phyloP scores from a whole-genome alignment of 2,888 invertebrate genomes.

The Erebia aethiops region DNA sequence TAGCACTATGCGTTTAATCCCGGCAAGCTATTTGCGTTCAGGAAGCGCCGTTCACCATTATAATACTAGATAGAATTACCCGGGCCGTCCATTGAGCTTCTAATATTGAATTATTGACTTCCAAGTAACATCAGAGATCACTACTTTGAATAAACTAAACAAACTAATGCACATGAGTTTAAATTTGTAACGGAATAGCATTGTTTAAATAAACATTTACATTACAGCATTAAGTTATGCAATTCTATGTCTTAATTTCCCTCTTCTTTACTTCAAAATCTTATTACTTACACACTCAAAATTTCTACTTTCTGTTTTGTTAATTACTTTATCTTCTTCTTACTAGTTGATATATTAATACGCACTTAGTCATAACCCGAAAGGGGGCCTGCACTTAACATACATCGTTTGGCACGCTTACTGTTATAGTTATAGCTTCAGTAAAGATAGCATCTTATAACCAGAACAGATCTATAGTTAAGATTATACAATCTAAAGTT shows the following conservation, averaged over 20 bases:
- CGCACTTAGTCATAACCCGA: too few relatives aligned
- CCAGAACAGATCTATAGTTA: slow-evolving; percentile 25
- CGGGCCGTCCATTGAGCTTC: slow-evolving; percentile 27
- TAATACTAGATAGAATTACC: slow-evolving; percentile 38
- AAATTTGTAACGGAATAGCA: slow-evolving; percentile 1
- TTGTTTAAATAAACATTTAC: background rate
- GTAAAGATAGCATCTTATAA: slow-evolving; percentile 15
- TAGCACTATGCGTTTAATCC: slow-evolving; percentile 58
- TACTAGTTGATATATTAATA: background rate
- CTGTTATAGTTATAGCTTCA: slow-evolving; percentile 4
- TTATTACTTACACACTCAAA: background rate
- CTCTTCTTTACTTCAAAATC: background rate
- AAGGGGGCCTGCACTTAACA: background rate
- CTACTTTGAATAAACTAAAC: slow-evolving; percentile 24
- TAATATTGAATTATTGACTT: slow-evolving; percentile 34
- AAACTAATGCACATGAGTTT: slow-evolving; percentile 4
- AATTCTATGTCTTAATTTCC: too few relatives aligned
- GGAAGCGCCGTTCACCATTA: slow-evolving; percentile 52
- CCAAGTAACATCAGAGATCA: slow-evolving; percentile 24
- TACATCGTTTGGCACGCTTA: slow-evolving; percentile 5
- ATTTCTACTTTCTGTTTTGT: background rate
- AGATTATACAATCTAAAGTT: slow-evolving; percentile 37
- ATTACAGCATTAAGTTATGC: too few relatives aligned
- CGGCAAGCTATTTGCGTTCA: slow-evolving; percentile 61
- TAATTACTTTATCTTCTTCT: background rate